phyloP scores from a whole-genome alignment of 2,113 vertebrate genomes.

The Leptobrachium ailaonicum region DNA sequence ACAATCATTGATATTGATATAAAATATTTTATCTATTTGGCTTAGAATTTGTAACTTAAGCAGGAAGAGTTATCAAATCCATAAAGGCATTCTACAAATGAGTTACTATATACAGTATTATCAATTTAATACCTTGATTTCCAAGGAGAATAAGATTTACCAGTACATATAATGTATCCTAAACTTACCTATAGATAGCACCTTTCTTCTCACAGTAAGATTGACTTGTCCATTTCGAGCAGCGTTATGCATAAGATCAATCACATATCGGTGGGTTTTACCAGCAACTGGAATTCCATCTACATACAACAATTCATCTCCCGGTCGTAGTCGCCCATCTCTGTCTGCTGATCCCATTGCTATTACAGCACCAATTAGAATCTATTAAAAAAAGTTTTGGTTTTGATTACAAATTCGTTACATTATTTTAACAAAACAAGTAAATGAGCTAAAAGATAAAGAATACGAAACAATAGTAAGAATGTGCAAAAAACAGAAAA shows the following conservation, averaged over 20 bases:
- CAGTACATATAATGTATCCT: background rate
- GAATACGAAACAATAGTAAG: too few relatives aligned
- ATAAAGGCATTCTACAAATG: too few relatives aligned
- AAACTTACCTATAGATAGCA: constrained; percentile 76
- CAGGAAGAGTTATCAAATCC: too few relatives aligned
- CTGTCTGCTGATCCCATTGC: constrained; percentile 95
- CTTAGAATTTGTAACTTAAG: too few relatives aligned
- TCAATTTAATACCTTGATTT: too few relatives aligned
- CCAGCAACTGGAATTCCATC: constrained; percentile 92
- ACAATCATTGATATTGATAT: too few relatives aligned
- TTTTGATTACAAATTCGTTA: background rate
- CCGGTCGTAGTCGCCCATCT: constrained; percentile 91
- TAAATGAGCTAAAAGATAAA: too few relatives aligned
- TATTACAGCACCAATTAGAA: constrained; percentile 94
- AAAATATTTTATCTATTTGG: too few relatives aligned
- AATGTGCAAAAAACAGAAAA: background rate
- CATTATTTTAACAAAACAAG: background rate
- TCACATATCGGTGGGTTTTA: constrained; percentile 95
- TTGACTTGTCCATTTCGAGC: constrained; percentile 93
- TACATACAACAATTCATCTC: constrained; percentile 91
- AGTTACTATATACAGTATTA: too few relatives aligned
- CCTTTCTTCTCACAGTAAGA: constrained; percentile 90
- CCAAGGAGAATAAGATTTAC: background rate
- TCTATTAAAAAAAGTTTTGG: constrained; percentile 66
- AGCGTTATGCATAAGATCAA: constrained; percentile 95